Percentiles rank a stretch among this genome's conserved stretches.
Conservation (phyloP, 2,888 invertebrate genomes). For the Eupithecia subfuscata region DNA sequence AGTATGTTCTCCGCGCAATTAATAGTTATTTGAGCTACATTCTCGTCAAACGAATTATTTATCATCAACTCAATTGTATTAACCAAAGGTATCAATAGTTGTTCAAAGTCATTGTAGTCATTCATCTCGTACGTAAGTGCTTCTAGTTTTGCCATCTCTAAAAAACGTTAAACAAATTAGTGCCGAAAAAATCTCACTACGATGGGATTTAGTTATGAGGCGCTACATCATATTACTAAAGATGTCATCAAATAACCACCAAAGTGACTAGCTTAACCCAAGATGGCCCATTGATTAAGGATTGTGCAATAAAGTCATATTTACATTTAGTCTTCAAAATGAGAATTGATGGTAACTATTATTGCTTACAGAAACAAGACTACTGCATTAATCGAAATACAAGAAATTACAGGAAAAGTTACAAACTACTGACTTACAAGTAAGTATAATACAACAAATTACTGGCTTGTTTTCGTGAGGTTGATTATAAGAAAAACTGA, state of each 20-base stretch:
- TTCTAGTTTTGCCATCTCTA: conserved; percentile 41
- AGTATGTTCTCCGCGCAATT: conserved; percentile 53
- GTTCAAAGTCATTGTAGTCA: conserved; percentile 47
- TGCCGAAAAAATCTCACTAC: neutral
- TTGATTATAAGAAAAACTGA: neutral
- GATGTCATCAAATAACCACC: conserved; percentile 67
- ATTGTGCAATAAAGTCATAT: conserved; percentile 47
- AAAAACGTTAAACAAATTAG: conserved; percentile 28
- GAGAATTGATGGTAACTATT: conserved; percentile 34
- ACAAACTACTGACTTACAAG: conserved; percentile 48
- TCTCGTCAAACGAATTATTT: conserved; percentile 45
- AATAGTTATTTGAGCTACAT: conserved; percentile 48
- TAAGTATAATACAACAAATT: neutral
- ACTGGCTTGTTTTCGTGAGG: neutral
- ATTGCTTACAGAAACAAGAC: conserved; percentile 52
- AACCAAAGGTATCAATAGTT: conserved; percentile 51
- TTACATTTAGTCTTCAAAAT: conserved; percentile 50
- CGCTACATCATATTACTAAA: conserved; percentile 77
- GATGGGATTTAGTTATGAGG: neutral
- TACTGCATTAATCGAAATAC: conserved; percentile 48
- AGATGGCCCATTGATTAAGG: conserved; percentile 60
- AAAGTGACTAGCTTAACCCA: conserved; percentile 63
- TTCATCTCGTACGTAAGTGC: conserved; percentile 46
- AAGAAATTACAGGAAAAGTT: too few relatives aligned
- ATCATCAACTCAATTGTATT: conserved; percentile 52